Percentiles rank a stretch among this genome's conserved stretches.
These are phyloP conservation scores for Xestia rhomboidea DNA, from an alignment of 2,888 invertebrate genomes.

Conservation along the genomic window DNA sequence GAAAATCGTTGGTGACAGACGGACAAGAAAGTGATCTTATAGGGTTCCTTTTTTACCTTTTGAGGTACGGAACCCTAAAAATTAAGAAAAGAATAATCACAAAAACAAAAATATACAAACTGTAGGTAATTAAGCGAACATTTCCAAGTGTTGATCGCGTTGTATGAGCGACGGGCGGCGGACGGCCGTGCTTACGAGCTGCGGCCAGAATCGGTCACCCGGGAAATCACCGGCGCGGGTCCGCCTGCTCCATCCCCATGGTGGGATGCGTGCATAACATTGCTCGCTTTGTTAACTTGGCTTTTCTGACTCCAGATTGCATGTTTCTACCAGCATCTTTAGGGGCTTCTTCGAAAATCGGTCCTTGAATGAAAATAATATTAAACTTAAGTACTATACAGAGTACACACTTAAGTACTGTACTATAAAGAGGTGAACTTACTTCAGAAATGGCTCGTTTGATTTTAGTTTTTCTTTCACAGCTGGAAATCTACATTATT, in stretches of 20 bases:
- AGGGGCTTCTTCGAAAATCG: background rate
- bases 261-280: slow-evolving; percentile 52
- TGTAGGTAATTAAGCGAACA: slow-evolving; percentile 43
- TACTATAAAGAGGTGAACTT: background rate
- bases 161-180: slow-evolving; percentile 44
- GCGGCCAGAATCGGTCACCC: slow-evolving; percentile 76
- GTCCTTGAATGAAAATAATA: background rate
- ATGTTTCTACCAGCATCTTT: background rate
- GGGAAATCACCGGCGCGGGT: slow-evolving; percentile 82
- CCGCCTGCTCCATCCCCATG: slow-evolving; percentile 26
- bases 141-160: slow-evolving; percentile 42
- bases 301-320: slow-evolving; percentile 6
- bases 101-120: slow-evolving; percentile 16
- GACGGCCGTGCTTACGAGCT: slow-evolving; percentile 67
- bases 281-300: slow-evolving; percentile 29
- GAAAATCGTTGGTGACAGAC: no score
- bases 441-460: background rate
- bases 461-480: background rate
- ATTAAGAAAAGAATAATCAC: background rate
- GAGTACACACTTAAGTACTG: no score
- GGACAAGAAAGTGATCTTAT: no score
- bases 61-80: no score
- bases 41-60: no score
- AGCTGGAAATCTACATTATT: background rate
- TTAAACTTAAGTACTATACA: background rate